Evolutionary conservation across 2,888 invertebrate genomes (phyloP), one percentile per base, ranked within the genome.

Genomic region (Cosmia trapezina): DNA sequence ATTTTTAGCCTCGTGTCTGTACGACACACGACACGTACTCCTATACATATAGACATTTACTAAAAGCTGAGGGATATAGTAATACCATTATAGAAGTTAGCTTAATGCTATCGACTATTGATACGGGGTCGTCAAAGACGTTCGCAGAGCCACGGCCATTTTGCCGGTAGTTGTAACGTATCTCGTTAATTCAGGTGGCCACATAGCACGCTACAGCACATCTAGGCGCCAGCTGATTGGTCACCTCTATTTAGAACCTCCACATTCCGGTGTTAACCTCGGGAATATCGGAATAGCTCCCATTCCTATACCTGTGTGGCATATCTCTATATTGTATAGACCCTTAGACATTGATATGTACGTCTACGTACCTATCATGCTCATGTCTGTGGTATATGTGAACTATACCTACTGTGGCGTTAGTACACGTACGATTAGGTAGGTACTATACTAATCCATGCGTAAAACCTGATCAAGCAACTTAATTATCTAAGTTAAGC

Each of bases 251-350:
- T 90, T 89, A 80, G 90, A 87, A 76, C 77, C 84, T 80, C 85
- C 73, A 87, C 92, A 94, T 95, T 94, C 94, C 94, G 80, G 83
- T 84, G 90, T 88, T 89, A 87, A 90, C 93, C 92, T 89, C 91
- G 72, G 89, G 92, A 91, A 92, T 93, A 89, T 86, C 90, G 86
- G 89, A 91, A 94, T 95, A 88, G 90, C 91, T 92, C 85, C 85
- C 93, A 93, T 94, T 93, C 93, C 90, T 76, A 80, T 83, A 83
- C 78, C 83, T 78, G 78, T 85, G 83, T 83, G 80, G 80, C 74
- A n/a, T 73, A 83, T 79, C 82, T 78, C 78, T 83, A 80, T 83
- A 73, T 71, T 70, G 64, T 69, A 75, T 78, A 71, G 28, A 66
- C 62, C 67, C 12, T 66, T 56, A 57, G 43, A 45, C 43, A 64